A percentile compares a stretch with the other conserved stretches of the same genome.
Evolutionary conservation across 2,888 invertebrate genomes (phyloP).

Genomic region (Stegana nigrithorax): DNA sequence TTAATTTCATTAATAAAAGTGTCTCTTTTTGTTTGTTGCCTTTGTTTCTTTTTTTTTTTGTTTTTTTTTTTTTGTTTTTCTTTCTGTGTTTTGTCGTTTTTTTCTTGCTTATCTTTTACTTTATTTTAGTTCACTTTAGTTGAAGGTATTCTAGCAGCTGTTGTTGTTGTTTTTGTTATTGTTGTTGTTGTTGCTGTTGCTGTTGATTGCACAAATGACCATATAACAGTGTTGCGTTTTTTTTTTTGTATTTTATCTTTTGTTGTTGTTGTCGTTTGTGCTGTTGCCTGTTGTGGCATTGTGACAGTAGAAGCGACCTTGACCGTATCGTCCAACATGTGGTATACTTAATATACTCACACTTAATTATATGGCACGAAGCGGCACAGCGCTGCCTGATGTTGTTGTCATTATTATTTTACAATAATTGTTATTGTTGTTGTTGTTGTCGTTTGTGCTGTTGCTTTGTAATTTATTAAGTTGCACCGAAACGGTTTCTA

Average conservation of each 20-base stretch:
- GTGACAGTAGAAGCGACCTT: constrained; percentile 1
- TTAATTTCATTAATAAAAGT: constrained; percentile 1
- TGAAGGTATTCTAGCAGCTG: background rate
- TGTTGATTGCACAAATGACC: background rate
- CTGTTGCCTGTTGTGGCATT: background rate
- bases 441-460: too few relatives aligned
- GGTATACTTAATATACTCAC: background rate
- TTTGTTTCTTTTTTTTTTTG: too few relatives aligned
- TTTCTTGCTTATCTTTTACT: background rate
- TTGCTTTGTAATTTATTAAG: too few relatives aligned
- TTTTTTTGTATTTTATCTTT: background rate
- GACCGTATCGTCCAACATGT: background rate
- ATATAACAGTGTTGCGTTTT: background rate
- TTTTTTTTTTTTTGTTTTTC: too few relatives aligned
- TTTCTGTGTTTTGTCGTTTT: too few relatives aligned
- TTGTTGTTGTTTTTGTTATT: background rate
- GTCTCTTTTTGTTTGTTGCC: background rate
- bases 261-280: background rate
- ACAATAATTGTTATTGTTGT: background rate
- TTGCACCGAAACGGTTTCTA: too few relatives aligned
- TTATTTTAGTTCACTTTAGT: background rate
- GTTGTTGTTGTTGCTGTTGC: background rate
- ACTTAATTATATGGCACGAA: background rate
- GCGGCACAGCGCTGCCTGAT: background rate
- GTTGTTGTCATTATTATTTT: background rate